Percentiles rank a stretch among this genome's conserved stretches.
Evolutionary conservation across 2,888 invertebrate genomes (phyloP).

Genomic region (Plemyria rubiginata): DNA sequence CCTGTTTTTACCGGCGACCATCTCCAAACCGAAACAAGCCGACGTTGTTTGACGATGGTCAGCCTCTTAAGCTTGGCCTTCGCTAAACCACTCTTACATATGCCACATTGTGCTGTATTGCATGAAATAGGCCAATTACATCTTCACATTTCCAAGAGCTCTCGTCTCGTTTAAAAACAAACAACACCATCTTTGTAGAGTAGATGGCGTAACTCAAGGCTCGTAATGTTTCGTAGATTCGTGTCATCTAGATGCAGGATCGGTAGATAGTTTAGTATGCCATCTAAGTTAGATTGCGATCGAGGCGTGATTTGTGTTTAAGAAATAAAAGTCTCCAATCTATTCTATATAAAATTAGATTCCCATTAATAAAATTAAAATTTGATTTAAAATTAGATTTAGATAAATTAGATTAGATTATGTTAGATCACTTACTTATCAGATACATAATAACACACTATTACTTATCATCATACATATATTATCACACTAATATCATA

Average conservation of each 20-base stretch:
- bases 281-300: slow-evolving; percentile 28
- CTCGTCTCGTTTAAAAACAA: slow-evolving; percentile 10
- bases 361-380: no score
- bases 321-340: not conserved
- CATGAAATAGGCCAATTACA: not conserved
- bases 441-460: no score
- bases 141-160: slow-evolving; percentile 3
- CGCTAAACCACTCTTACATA: not conserved
- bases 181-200: slow-evolving; percentile 19
- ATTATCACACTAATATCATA: no score
- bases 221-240: slow-evolving; percentile 34
- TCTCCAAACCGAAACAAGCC: no score
- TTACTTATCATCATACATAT: no score
- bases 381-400: no score
- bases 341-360: no score
- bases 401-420: no score
- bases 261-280: slow-evolving; percentile 18
- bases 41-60: no score
- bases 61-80: not conserved
- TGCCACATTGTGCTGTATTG: not conserved
- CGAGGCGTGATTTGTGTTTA: slow-evolving; percentile 7
- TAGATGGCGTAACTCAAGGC: slow-evolving; percentile 6
- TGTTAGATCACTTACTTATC: no score
- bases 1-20: no score
- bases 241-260: slow-evolving; percentile 32